Evolutionary conservation across 2,888 invertebrate species (phyloP).

Genomic region (Dynastes maya): DNA sequence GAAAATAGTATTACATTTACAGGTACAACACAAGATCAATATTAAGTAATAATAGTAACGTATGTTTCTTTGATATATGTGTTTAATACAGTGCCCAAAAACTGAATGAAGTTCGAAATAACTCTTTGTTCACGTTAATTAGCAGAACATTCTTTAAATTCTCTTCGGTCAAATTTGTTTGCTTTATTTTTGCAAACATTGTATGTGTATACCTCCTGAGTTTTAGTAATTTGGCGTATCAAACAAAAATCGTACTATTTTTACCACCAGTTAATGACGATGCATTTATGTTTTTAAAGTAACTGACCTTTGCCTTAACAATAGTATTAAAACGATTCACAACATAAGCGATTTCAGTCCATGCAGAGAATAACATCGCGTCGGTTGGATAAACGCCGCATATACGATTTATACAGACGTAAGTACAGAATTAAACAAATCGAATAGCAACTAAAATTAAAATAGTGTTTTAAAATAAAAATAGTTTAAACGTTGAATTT

Average conservation of each 20-base stretch:
- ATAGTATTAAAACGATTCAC: constrained; percentile 21
- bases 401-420: background rate
- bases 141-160: too few species aligned
- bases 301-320: constrained; percentile 33
- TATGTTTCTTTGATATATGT: too few species aligned
- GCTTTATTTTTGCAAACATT: too few species aligned
- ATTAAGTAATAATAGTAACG: too few species aligned
- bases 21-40: too few species aligned
- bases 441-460: background rate
- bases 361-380: background rate
- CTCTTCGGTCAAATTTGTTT: too few species aligned
- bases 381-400: background rate
- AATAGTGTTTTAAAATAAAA: background rate
- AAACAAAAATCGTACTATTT: constrained; percentile 1
- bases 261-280: constrained; percentile 1
- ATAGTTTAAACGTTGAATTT: background rate
- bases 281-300: constrained; percentile 2
- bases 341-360: constrained; percentile 16
- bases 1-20: too few species aligned
- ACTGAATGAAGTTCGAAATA: too few species aligned
- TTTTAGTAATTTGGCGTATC: too few species aligned
- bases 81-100: too few species aligned
- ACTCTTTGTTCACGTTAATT: too few species aligned
- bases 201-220: too few species aligned
- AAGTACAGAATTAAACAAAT: background rate